Base-by-base conservation (phyloP, 2,113 vertebrate genomes). In the Sylvilagus bachmani region DNA sequence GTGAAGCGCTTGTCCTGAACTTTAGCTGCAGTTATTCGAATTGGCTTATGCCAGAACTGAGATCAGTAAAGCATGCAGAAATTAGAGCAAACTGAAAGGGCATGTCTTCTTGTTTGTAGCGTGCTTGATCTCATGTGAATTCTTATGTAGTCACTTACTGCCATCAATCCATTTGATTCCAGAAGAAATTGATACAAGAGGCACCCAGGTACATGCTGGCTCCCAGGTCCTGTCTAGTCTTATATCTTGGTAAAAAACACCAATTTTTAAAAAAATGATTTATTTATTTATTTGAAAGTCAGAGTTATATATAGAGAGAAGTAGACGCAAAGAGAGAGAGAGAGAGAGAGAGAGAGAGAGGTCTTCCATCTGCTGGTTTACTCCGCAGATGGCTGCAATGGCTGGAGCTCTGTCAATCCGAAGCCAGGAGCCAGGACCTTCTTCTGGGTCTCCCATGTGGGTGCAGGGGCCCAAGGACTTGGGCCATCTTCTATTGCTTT, bases 21-120 rank as follows among this genome's bases (percentile, higher is more conserved):
- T 87, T 75, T 51, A 88, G 71, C 29, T 94, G 91, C 80, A 94
- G 71, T 64, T 74, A 92, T 89, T 95, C 86, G 67, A 70, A 67
- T 88, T 93, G 33, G 38, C 49, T 94, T 90, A 75, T 97, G 78
- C 38, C 64, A 75, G 88, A 81, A 78, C 83, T 71, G 84, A 31
- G 86, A 88, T 77, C 61, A 87, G 49, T 71, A 73, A 93, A 78
- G 66, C 67, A 88, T 51, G 55, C 11, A 90, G 90, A 94, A 62
- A 64, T 82, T 51, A 66, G 62, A 75, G 25, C 87, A 36, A 82
- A 67, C 13, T 64, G 24, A 75, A 38, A 77, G 74, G 75, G 24
- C 21, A 44, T 58, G 25, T 64, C 24, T 93, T 85, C 21, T 9
- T 53, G 3, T 66, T 79, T 89, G 86, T 53, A 58, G 62, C 51